Percentiles rank a stretch among this genome's conserved stretches.
phyloP scores from a whole-genome alignment of 2,797 vertebrate genomes.

The Phataginus tricuspis region DNA sequence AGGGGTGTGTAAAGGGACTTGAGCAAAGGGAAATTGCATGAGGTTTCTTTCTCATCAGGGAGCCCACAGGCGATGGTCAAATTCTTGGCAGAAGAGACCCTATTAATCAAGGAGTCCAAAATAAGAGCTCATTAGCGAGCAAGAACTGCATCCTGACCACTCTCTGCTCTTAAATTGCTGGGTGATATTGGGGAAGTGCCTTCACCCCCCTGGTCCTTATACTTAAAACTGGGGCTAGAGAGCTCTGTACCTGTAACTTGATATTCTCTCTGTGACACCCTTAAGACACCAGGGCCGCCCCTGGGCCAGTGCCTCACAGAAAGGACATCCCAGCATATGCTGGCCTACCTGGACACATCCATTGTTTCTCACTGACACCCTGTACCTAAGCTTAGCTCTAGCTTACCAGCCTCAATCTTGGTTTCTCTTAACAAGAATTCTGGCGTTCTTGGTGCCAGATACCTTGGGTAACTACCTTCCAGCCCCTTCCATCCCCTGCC shows the following conservation, averaged over 20 bases:
- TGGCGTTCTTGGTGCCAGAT: neutral
- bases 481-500: neutral
- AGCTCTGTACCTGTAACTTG: neutral
- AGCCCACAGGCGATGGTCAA: neutral
- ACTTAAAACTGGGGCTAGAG: neutral
- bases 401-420: neutral
- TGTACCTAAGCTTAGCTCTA: neutral
- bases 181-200: neutral
- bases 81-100: neutral
- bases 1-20: rapidly evolving
- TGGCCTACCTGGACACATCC: neutral
- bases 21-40: neutral
- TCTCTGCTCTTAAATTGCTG: neutral
- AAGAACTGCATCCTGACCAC: neutral
- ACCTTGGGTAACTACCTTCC: neutral
- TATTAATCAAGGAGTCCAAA: neutral
- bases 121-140: neutral
- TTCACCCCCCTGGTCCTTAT: neutral
- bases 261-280: neutral
- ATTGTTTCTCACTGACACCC: neutral
- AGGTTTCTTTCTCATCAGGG: neutral
- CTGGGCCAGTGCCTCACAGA: neutral
- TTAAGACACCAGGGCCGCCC: neutral
- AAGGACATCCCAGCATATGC: neutral
- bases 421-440: neutral